phyloP scores from a whole-genome alignment of 2,113 vertebrate species.

The Pycnonotus jocosus region DNA sequence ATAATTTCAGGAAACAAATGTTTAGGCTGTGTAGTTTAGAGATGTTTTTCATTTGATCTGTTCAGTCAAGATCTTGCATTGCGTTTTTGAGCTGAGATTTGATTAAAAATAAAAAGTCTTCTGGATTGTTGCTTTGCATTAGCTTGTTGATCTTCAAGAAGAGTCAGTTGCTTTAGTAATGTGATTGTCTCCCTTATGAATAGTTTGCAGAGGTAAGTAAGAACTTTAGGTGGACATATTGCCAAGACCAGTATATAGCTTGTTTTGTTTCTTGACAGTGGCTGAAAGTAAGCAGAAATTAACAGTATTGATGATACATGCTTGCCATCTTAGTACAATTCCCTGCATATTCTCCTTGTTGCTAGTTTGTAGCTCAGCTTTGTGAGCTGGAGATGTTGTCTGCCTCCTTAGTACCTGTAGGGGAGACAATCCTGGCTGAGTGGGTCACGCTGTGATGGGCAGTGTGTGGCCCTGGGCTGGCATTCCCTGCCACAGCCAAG shows the following conservation, averaged over 20 bases:
- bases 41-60: neutral
- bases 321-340: neutral
- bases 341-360: neutral
- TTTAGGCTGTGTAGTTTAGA: neutral
- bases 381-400: neutral
- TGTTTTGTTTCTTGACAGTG: neutral
- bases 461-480: accelerated
- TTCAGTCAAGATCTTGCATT: neutral
- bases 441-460: neutral
- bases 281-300: neutral
- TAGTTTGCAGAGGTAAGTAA: neutral
- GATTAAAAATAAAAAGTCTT: neutral
- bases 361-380: neutral
- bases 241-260: neutral
- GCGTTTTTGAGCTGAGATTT: neutral
- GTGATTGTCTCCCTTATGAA: neutral
- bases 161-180: neutral
- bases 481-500: accelerated
- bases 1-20: neutral
- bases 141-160: neutral
- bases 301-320: neutral
- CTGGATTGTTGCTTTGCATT: neutral
- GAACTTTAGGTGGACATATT: neutral
- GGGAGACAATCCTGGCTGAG: accelerated
- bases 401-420: neutral